A percentile compares a stretch with the other conserved stretches of the same genome.
Conservation (phyloP, 2,888 invertebrate species). For the Ormia ochracea region DNA sequence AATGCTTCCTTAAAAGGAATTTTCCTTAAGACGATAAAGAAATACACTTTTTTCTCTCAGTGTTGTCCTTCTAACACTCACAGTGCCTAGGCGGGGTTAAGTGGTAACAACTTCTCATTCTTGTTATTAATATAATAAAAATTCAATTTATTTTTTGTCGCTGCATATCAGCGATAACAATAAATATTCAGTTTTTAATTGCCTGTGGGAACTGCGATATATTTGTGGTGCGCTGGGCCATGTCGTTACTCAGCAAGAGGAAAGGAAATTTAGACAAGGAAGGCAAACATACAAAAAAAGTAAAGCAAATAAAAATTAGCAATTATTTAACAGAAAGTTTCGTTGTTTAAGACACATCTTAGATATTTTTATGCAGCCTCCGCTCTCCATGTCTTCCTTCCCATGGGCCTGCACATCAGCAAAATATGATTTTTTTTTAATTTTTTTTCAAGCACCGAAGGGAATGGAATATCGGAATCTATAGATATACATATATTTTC, state of each 20-base stretch:
- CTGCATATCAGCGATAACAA: neutral
- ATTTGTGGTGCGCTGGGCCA: constrained; percentile 12
- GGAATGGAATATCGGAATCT: neutral
- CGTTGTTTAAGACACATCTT: neutral
- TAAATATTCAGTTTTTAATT: constrained; percentile 29
- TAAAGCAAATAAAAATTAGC: neutral
- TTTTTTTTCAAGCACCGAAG: neutral
- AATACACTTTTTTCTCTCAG: no score
- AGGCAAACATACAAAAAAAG: neutral
- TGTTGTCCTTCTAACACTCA: no score
- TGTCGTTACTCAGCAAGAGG: neutral
- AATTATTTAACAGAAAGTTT: neutral
- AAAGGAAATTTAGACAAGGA: neutral
- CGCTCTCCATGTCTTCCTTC: neutral
- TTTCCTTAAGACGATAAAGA: no score
- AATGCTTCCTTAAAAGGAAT: no score
- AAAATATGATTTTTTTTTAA: neutral
- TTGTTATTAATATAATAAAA: neutral
- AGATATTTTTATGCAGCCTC: neutral
- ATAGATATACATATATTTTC: neutral
- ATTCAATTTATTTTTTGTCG: constrained; percentile 1
- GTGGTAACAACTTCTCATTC: neutral
- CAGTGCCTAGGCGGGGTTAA: neutral
- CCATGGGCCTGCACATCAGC: neutral
- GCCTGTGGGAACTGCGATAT: constrained; percentile 56